Evolutionary conservation across 2,113 vertebrate genomes (phyloP).

Genomic region (Spizaetus ornatus): DNA sequence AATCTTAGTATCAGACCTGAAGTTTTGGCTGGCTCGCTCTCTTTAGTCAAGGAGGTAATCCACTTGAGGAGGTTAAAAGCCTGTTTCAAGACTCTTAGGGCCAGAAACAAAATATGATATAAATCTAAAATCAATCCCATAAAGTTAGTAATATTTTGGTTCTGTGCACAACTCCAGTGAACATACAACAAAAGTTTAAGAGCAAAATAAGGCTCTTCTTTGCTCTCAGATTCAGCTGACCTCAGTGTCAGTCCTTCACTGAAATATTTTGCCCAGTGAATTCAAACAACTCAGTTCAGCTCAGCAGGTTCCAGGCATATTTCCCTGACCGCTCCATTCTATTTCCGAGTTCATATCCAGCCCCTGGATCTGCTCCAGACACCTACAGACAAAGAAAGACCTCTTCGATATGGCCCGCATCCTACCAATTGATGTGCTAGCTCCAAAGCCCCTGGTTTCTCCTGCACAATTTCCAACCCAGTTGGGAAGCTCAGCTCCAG

Average conservation of each 20-base stretch:
- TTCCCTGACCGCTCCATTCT: neutral
- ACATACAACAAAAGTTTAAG: neutral
- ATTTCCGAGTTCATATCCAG: neutral
- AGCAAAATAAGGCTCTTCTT: neutral
- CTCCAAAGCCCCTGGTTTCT: neutral
- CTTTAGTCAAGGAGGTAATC: neutral
- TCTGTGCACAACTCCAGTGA: neutral
- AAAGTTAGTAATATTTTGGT: neutral
- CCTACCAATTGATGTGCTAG: neutral
- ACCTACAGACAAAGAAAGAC: neutral
- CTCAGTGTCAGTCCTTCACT: neutral
- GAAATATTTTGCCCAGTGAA: neutral
- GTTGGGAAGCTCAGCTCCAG: neutral
- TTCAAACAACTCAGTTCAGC: neutral
- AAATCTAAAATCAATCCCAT: neutral
- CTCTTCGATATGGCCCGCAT: neutral
- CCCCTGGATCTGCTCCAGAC: neutral
- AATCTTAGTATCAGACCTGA: neutral
- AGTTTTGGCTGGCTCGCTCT: neutral
- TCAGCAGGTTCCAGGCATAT: neutral
- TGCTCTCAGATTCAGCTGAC: neutral
- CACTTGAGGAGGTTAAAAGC: neutral
- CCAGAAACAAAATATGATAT: neutral
- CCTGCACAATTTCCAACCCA: neutral
- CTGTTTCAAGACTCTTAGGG: neutral